Evolutionary conservation across 2,113 vertebrate genomes (phyloP).

Genomic region (Regulus satrapa): DNA sequence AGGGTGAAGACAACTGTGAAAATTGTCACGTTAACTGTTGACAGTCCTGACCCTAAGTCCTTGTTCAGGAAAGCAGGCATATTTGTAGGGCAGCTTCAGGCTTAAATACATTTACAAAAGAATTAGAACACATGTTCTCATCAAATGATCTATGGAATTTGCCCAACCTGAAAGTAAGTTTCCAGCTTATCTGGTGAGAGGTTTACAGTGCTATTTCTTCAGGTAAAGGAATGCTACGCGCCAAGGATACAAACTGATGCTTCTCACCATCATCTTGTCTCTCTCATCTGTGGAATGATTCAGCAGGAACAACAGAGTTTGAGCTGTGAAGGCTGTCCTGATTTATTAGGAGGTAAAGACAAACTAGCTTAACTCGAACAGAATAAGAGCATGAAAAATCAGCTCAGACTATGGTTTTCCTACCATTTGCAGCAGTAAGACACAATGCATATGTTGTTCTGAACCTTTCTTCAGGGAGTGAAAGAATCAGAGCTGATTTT

Average conservation of each 20-base stretch:
- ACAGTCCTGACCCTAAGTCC: not conserved
- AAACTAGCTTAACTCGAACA: not conserved
- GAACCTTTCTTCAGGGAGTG: not conserved
- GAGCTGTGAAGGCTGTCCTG: not conserved
- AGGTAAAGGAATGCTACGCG: not conserved
- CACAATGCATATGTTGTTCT: not conserved
- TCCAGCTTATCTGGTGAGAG: not conserved
- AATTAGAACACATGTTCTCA: not conserved
- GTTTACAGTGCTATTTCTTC: not conserved
- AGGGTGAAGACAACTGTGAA: not conserved
- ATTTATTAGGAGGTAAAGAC: not conserved
- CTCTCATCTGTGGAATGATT: conserved; percentile 6
- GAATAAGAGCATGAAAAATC: not conserved
- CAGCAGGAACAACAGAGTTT: conserved; percentile 2
- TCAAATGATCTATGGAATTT: conserved; percentile 11
- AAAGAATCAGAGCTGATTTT: not conserved
- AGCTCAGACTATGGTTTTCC: not conserved
- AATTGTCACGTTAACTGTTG: not conserved
- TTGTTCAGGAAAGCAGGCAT: not conserved
- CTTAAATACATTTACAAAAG: not conserved
- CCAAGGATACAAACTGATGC: not conserved
- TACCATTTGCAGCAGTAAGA: not conserved
- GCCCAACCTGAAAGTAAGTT: not conserved
- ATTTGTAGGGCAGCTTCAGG: not conserved
- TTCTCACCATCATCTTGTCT: not conserved